Evolutionary conservation across 2,888 invertebrate species (phyloP), one percentile per base, ranked within the genome.

Genomic region (Diachrysia chrysitis): DNA sequence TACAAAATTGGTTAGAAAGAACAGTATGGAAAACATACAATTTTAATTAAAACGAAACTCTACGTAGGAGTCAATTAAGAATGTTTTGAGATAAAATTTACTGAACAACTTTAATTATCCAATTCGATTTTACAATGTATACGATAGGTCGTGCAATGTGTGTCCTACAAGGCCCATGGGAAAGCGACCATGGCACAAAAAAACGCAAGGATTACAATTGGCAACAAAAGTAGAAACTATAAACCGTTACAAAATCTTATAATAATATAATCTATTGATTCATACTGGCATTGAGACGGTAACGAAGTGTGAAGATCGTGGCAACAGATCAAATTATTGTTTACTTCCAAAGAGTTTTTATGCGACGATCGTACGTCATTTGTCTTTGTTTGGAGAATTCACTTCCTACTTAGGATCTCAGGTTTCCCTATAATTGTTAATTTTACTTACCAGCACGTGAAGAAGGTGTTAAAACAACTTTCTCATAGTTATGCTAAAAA

Each of bases 301-400:
- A 90, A 85, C 86, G 89, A 87, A 90, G 87, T 90, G 91, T 93
- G 91, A 92, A 92, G 90, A 89, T 86, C 83, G 76, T 76, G 76
- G 82, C 80, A 74, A 84, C 75, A 75, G 77, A 82, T 76, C 76
- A 73, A 83, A 81, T 81, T 73, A 69, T 70, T 76, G 69, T 76
- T 76, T 77, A 71, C 78, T 79, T 69, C 69, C 70, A 69, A 66
- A 73, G 60, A 66, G 72, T 81, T 85, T 85, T 81, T n/a, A n/a
- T 83, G 70, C 76, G 37, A 48, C 56, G 42, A 35, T 59, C 59
- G 65, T 59, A 61, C 82, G 82, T 83, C 78, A 84, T 67, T 71
- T 73, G 58, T 63, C 68, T 72, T 78, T 76, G 82, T 76, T 68
- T 51, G 64, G 76, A 69, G 71, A 78, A 81, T 79, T 74, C 56